These are phyloP conservation scores for Ormyrus pomaceus DNA, from an alignment of 2,888 invertebrate species.

Conservation along the genomic window DNA sequence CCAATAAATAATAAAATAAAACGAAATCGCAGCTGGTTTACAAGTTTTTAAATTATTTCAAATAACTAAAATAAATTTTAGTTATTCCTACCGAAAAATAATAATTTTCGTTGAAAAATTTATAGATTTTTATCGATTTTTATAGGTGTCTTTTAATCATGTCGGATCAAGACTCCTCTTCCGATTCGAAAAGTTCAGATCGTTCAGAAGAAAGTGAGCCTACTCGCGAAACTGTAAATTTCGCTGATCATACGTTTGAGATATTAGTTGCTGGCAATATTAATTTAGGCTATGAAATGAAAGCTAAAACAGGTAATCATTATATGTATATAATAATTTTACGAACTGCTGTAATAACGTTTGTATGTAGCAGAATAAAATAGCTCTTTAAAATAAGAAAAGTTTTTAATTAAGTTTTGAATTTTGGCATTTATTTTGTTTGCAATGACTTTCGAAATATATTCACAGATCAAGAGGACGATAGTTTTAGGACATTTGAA, in stretches of 20 bases:
- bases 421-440: background rate
- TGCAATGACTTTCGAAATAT: too few species aligned
- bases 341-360: background rate
- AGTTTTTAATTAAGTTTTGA: background rate
- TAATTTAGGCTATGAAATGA: conserved; percentile 94
- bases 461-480: conserved; percentile 79
- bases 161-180: too few species aligned
- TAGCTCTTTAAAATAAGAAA: background rate
- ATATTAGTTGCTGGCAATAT: conserved; percentile 96
- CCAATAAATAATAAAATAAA: too few species aligned
- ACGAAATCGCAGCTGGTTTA: too few species aligned
- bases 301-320: conserved; percentile 81
- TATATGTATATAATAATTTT: background rate
- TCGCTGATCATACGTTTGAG: conserved; percentile 79
- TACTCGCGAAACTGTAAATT: background rate
- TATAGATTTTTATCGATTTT: too few species aligned
- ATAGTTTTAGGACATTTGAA: conserved; percentile 94
- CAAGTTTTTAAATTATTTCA: too few species aligned
- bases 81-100: too few species aligned
- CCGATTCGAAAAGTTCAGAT: background rate
- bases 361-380: background rate
- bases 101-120: too few species aligned
- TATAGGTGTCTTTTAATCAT: too few species aligned
- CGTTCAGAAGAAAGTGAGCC: background rate
- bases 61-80: too few species aligned